Evolutionary conservation across 2,797 vertebrate genomes (phyloP).

Genomic region (Sparidentex hasta): DNA sequence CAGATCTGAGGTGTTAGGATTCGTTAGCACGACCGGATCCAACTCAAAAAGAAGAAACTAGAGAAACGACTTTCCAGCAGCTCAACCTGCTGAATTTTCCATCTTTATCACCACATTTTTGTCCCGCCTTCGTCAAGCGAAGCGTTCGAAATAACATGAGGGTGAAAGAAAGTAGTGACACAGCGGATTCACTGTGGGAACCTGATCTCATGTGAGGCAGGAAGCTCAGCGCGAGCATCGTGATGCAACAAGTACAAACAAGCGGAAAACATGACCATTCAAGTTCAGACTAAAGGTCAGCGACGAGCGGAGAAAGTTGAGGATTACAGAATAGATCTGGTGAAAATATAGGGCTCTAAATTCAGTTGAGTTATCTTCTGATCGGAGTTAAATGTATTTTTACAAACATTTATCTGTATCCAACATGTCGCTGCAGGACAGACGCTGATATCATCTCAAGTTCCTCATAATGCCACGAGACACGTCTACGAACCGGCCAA

Average conservation of each 20-base stretch:
- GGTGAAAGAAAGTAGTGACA: background rate
- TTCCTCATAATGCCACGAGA: no score
- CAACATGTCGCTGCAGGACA: no score
- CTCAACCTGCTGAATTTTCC: constrained; percentile 6
- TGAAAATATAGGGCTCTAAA: background rate
- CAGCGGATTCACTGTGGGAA: background rate
- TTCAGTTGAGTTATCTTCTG: no score
- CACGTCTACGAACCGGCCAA: background rate
- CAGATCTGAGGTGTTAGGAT: background rate
- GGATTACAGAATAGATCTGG: background rate
- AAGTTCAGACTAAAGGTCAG: background rate
- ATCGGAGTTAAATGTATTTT: no score
- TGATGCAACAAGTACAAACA: background rate
- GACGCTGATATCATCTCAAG: no score
- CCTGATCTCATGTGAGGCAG: background rate
- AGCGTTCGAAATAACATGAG: background rate
- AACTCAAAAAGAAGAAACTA: background rate
- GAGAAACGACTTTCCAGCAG: background rate
- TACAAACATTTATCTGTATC: no score
- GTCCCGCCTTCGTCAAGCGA: background rate
- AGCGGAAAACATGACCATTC: constrained; percentile 14
- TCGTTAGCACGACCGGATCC: background rate
- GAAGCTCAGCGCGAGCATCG: background rate
- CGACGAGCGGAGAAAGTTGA: background rate
- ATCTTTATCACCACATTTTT: background rate